Evolutionary conservation across 2,888 invertebrate species (phyloP).

Genomic region (Dryobotodes eremita): DNA sequence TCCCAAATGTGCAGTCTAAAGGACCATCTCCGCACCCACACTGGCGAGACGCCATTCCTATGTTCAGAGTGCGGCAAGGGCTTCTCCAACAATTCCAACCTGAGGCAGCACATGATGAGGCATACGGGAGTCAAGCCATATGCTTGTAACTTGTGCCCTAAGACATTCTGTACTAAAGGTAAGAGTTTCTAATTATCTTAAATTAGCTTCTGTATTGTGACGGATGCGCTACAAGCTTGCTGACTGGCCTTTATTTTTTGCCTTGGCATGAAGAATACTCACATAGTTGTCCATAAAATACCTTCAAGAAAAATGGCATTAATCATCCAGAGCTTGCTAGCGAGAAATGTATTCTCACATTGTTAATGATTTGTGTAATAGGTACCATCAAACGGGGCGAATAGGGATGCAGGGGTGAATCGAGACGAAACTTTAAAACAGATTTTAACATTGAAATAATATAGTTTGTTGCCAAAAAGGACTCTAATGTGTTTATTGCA

Average conservation of each 20-base stretch:
- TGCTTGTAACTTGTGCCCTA: constrained; percentile 90
- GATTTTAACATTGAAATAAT: no score
- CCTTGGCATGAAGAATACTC: not conserved
- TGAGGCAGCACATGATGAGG: constrained; percentile 90
- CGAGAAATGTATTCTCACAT: not conserved
- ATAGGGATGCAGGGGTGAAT: no score
- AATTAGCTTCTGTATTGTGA: no score
- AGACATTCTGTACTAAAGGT: constrained; percentile 90
- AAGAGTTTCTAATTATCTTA: constrained; percentile 22
- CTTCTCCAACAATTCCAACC: constrained; percentile 90
- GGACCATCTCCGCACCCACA: constrained; percentile 90
- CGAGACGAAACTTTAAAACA: no score
- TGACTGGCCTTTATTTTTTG: not conserved
- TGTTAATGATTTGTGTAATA: not conserved
- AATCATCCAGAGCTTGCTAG: not conserved
- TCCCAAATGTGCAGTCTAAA: constrained; percentile 89
- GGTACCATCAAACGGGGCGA: no score
- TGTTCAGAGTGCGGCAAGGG: constrained; percentile 91
- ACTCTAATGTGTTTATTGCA: no score
- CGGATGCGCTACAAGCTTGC: not conserved
- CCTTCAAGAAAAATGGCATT: not conserved
- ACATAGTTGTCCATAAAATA: not conserved
- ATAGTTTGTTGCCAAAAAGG: no score
- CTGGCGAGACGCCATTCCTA: constrained; percentile 89
- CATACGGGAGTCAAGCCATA: constrained; percentile 90